These are phyloP conservation scores for Hylaeus anthracinus DNA, from an alignment of 1,140 invertebrate species.

Conservation along the genomic window DNA sequence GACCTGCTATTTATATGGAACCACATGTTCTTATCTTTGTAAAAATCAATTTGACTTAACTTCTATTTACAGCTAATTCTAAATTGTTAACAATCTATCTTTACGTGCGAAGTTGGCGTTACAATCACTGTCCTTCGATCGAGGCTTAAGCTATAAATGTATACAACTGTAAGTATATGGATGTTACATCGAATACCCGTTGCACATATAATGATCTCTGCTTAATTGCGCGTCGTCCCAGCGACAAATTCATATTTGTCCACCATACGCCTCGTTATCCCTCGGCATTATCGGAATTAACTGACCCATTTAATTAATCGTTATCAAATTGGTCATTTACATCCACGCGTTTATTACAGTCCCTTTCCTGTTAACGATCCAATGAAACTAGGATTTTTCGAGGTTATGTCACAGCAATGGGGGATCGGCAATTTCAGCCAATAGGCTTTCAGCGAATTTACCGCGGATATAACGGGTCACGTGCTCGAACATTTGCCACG, in stretches of 20 bases:
- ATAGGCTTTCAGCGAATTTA: background rate
- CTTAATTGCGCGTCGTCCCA: slow-evolving; percentile 9
- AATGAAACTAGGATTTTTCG: background rate
- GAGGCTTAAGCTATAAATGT: background rate
- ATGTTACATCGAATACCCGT: slow-evolving; percentile 1
- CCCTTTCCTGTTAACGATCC: background rate
- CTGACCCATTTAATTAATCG: slow-evolving; percentile 31
- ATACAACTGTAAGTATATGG: slow-evolving; percentile 17
- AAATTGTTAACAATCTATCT: too few relatives aligned
- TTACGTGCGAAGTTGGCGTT: background rate
- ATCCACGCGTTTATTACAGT: background rate
- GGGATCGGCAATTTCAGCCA: background rate
- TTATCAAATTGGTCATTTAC: background rate
- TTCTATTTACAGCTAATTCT: too few relatives aligned
- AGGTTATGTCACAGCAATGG: too few relatives aligned
- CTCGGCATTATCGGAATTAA: background rate
- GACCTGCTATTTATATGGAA: background rate
- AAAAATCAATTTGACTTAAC: too few relatives aligned
- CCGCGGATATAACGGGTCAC: too few relatives aligned
- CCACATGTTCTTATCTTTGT: too few relatives aligned
- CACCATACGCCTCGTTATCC: slow-evolving; percentile 19
- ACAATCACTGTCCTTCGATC: background rate
- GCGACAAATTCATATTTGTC: slow-evolving; percentile 26
- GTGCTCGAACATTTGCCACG: too few relatives aligned
- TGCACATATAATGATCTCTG: slow-evolving; percentile 20